These are phyloP conservation scores for Strongylocentrotus purpuratus DNA, from an alignment of 35 echinoderm and acorn worm genomes.

Conservation along the genomic window DNA sequence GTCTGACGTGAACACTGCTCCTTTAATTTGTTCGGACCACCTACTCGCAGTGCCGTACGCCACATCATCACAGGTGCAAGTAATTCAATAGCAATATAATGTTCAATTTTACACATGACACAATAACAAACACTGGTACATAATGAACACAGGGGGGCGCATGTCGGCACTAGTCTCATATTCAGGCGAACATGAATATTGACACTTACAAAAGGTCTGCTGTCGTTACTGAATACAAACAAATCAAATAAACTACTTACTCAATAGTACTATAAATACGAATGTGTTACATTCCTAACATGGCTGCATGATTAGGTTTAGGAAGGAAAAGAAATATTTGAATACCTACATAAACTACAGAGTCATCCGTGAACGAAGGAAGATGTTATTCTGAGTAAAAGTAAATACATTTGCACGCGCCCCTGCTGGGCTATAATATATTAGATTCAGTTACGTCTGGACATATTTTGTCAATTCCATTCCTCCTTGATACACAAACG, in stretches of 20 bases:
- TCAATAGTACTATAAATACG: too few relatives aligned
- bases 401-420: neutral
- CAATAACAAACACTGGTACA: neutral
- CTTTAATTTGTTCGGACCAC: neutral
- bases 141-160: neutral
- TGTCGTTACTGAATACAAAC: too few relatives aligned
- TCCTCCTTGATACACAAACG: neutral
- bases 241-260: too few relatives aligned
- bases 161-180: neutral
- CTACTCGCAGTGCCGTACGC: neutral
- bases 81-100: neutral
- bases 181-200: neutral
- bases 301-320: neutral
- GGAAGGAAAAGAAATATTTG: neutral
- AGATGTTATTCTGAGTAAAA: conserved; percentile 3
- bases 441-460: neutral
- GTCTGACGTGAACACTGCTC: too few relatives aligned
- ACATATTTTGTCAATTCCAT: neutral
- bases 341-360: neutral
- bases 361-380: neutral
- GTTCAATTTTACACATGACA: neutral
- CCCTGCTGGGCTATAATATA: neutral
- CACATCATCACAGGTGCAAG: neutral
- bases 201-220: neutral
- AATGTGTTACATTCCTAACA: neutral